phyloP scores from a whole-genome alignment of 2,888 invertebrate species.

The Molorchus minor region DNA sequence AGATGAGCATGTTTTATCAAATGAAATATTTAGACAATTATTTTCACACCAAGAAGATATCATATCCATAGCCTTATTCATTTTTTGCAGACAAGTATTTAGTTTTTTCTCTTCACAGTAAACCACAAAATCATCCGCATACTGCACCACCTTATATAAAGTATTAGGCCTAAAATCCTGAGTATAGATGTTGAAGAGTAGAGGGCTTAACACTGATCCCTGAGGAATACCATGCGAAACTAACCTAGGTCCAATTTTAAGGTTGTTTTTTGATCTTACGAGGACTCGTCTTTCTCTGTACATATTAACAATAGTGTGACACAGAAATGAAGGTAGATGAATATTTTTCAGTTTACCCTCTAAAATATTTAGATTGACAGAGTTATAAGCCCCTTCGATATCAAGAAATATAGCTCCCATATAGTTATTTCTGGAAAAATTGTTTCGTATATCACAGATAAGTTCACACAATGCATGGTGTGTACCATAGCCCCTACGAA shows the following conservation, averaged over 20 bases:
- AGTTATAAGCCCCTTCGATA: neutral
- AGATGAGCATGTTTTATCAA: neutral
- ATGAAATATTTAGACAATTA: neutral
- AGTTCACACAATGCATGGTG: neutral
- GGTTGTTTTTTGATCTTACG: neutral
- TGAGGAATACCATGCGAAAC: neutral
- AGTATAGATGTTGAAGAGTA: neutral
- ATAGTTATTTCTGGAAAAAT: conserved; percentile 1
- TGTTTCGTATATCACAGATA: neutral
- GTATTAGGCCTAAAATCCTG: neutral
- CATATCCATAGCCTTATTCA: neutral
- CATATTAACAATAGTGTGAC: neutral
- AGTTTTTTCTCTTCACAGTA: neutral
- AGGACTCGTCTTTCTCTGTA: neutral
- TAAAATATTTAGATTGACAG: neutral
- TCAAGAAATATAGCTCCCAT: no score
- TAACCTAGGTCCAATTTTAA: neutral
- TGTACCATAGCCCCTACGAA: neutral
- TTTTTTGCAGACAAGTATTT: no score
- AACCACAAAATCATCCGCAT: neutral
- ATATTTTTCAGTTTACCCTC: neutral
- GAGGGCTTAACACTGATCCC: neutral
- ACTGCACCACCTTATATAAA: neutral
- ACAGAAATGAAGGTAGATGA: no score
- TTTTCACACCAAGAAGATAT: conserved; percentile 1